Evolutionary conservation across 2,888 invertebrate genomes (phyloP), one percentile per base, ranked within the genome.

Genomic region (Axea sp.): DNA sequence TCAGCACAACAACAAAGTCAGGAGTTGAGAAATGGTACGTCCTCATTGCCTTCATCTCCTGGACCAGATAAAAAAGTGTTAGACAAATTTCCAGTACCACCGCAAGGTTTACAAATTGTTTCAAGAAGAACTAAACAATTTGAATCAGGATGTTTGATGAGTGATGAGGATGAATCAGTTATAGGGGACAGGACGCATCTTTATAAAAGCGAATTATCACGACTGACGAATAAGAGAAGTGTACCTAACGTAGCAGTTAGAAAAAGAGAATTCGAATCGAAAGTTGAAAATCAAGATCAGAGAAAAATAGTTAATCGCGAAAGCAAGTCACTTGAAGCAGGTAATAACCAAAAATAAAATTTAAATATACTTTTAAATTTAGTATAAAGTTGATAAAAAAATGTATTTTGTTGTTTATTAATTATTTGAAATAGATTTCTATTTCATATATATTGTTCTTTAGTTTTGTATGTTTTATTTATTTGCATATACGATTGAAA

Each of bases 191-290:
- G 93, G 51, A 93, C 92, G 17, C 92, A 91, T 80, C 90, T 91
- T 45, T 93, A 91, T 77, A 90, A 91, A 57, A 93, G 93, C 78
- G 93, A 94, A 83, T 88, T 93, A 15, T 87, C 91, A 30, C 87
- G 92, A 41, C 87, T 94, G 41, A 91, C 92, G 68, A 91, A 91
- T 81, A 92, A 94, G 81, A 89, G 91, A 31, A 91, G 92, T 39
- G 92, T 92, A 77, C 93, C 94, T 17, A 93, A 93, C 83, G 94
- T 94, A n/a, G 93, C 92, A 51, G 90, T 92, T 65, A 88, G 93
- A 5, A 90, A 93, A 71, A 90, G 91, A 80, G 94, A 94, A 87
- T 94, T 93, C 83, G 94, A 94, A 84, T 91, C 91, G 4, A 89
- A 91, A 72, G 88, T 88, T 6, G 88, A 88, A 28, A 84, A 82